Evolutionary conservation across 2,113 vertebrate genomes (phyloP).

Genomic region (Rhagologus leucostigma): DNA sequence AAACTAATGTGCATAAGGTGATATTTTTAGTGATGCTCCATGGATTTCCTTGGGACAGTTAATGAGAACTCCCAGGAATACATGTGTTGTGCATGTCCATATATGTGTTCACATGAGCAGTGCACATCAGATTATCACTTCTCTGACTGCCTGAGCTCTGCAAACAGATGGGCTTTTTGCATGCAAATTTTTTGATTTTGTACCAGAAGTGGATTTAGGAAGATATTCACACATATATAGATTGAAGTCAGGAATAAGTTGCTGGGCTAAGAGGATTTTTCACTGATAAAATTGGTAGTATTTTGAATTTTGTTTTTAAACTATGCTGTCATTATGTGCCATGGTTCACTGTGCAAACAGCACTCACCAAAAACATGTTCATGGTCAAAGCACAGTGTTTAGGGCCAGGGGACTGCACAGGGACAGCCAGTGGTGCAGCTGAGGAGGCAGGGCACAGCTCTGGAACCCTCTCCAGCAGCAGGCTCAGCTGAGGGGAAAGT

Average conservation of each 20-base stretch:
- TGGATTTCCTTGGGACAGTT: not conserved
- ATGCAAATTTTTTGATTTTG: not conserved
- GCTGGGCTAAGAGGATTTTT: not conserved
- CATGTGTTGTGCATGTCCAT: not conserved
- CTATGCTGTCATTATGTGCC: not conserved
- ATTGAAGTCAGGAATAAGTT: not conserved
- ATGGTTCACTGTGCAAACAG: not conserved
- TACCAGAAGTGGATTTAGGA: not conserved
- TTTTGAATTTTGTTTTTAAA: not conserved
- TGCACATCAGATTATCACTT: not conserved
- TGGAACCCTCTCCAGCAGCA: not conserved
- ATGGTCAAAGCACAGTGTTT: not conserved
- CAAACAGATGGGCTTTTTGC: not conserved
- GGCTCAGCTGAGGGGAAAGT: not conserved
- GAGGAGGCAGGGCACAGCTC: not conserved
- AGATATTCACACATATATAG: not conserved
- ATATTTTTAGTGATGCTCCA: not conserved
- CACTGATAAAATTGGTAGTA: not conserved
- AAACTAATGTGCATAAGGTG: not conserved
- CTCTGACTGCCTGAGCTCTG: not conserved
- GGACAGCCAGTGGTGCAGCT: not conserved
- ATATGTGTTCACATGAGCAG: not conserved
- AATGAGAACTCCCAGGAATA: not conserved
- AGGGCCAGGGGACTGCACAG: not conserved
- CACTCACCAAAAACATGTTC: not conserved